Percentiles rank a stretch among this genome's conserved stretches.
Evolutionary conservation across 2,113 vertebrate species (phyloP).

Genomic region (Mionectes macconnelli): DNA sequence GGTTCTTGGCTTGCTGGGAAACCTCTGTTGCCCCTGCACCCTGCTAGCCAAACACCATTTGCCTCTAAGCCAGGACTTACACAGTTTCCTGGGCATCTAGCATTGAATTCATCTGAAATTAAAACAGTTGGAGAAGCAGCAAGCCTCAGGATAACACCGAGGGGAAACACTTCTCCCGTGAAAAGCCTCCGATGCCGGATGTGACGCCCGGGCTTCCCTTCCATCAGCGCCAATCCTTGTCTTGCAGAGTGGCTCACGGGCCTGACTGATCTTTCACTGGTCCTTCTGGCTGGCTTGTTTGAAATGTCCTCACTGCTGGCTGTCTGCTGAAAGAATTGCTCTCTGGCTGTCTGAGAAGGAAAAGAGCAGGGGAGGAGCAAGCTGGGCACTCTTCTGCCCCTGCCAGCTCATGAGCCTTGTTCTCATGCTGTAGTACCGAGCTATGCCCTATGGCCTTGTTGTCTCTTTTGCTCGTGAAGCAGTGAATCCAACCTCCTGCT

Average conservation of each 20-base stretch:
- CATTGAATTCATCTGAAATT: not conserved
- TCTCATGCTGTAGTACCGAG: not conserved
- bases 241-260: not conserved
- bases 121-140: not conserved
- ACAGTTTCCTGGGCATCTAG: not conserved
- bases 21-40: not conserved
- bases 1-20: not conserved
- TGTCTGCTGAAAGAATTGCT: not conserved
- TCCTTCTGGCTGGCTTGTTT: not conserved
- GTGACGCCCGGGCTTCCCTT: not conserved
- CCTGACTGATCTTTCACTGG: not conserved
- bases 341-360: not conserved
- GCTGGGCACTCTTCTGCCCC: not conserved
- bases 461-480: not conserved
- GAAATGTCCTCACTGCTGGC: fast-evolving
- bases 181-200: not conserved
- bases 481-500: not conserved
- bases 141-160: not conserved
- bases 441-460: not conserved
- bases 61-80: not conserved
- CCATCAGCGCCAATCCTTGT: not conserved
- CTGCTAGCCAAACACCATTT: not conserved
- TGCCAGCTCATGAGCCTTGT: not conserved
- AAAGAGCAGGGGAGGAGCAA: not conserved
- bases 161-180: not conserved